phyloP scores from a whole-genome alignment of 2,797 vertebrate species.

The Thunnus albacares region DNA sequence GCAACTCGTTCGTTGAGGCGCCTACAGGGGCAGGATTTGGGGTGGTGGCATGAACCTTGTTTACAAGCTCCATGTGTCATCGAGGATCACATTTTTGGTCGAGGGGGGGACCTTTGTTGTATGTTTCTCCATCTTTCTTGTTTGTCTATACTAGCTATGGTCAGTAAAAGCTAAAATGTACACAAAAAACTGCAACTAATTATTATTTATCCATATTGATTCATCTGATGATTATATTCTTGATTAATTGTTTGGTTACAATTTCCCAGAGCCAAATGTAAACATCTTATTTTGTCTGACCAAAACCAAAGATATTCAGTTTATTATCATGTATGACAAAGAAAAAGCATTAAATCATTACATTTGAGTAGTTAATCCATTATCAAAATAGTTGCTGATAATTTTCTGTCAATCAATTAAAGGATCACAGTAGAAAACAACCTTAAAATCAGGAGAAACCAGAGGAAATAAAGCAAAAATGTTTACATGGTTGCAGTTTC shows the following conservation, averaged over 20 bases:
- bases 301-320: no score
- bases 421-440: background rate
- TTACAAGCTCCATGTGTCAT: background rate
- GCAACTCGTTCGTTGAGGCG: background rate
- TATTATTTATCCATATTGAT: no score
- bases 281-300: no score
- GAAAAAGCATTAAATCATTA: no score
- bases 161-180: background rate
- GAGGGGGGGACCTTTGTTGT: no score
- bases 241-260: no score
- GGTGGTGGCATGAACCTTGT: background rate
- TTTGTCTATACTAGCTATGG: background rate
- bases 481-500: constrained; percentile 7
- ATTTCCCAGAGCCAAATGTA: no score
- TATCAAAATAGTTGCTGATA: no score
- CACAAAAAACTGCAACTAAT: background rate
- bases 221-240: no score
- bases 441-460: background rate
- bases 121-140: background rate
- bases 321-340: no score
- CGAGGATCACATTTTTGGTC: background rate
- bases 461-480: background rate
- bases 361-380: no score
- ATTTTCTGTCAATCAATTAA: no score
- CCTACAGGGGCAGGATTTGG: background rate